Percentiles rank a stretch among this genome's conserved stretches.
These are phyloP conservation scores for Zhuqinia jingwanae DNA, from an alignment of 2,888 invertebrate genomes.

Conservation along the genomic window DNA sequence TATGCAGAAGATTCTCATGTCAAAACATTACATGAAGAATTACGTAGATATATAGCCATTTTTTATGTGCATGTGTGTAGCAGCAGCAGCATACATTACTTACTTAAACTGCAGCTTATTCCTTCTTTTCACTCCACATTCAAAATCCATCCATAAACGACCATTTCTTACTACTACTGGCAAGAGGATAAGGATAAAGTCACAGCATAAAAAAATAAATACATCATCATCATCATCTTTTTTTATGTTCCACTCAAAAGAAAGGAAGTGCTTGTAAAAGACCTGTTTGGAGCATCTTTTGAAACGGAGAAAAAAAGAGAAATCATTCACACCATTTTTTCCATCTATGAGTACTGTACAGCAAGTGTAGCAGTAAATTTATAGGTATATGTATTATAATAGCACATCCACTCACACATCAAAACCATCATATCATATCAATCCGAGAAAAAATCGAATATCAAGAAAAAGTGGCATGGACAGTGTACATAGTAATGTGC, in stretches of 20 bases:
- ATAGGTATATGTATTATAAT: background rate
- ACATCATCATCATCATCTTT: slow-evolving; percentile 20
- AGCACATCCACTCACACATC: background rate
- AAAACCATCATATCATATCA: slow-evolving; percentile 28
- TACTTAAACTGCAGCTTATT: background rate
- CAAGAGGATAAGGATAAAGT: background rate
- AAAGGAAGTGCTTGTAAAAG: slow-evolving; percentile 8
- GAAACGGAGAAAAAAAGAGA: slow-evolving; percentile 10
- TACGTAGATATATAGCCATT: background rate
- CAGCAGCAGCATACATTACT: background rate
- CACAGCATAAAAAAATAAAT: slow-evolving; percentile 36
- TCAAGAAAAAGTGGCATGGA: background rate
- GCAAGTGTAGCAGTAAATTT: background rate
- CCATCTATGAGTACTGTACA: background rate
- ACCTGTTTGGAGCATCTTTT: slow-evolving; percentile 4
- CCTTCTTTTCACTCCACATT: background rate
- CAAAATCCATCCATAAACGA: background rate
- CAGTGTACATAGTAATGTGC: slow-evolving; percentile 33
- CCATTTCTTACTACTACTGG: too few relatives aligned
- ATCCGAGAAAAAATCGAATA: background rate
- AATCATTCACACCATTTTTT: slow-evolving; percentile 50
- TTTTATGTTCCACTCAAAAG: slow-evolving; percentile 2
- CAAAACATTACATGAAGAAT: background rate
- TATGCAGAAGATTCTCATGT: background rate
- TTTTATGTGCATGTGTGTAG: background rate